Conservation (phyloP, 2,888 invertebrate species). For the Acronicta alni region DNA sequence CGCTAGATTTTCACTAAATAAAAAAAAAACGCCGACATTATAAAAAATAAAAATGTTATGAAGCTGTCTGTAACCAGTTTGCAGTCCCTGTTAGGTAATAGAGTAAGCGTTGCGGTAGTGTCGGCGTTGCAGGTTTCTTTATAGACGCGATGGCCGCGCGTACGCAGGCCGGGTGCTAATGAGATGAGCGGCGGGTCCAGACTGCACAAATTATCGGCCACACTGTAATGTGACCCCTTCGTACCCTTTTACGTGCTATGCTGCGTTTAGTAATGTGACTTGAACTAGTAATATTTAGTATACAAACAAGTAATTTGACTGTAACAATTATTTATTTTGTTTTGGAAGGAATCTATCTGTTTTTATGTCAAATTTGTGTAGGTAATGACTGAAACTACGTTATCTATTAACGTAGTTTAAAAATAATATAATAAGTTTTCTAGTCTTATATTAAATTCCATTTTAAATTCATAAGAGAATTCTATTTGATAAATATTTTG, state of each 20-base stretch:
- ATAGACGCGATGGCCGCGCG: conserved; percentile 51
- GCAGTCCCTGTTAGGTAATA: conserved; percentile 19
- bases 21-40: too few relatives aligned
- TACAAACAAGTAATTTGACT: neutral
- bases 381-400: too few relatives aligned
- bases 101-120: neutral
- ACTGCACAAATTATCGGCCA: conserved; percentile 79
- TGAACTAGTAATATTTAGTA: conserved; percentile 8
- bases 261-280: conserved; percentile 63
- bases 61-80: neutral
- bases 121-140: conserved; percentile 14
- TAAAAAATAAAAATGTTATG: too few relatives aligned
- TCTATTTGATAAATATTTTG: too few relatives aligned
- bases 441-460: too few relatives aligned
- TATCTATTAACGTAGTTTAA: too few relatives aligned
- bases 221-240: conserved; percentile 76
- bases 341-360: neutral
- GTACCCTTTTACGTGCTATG: conserved; percentile 72
- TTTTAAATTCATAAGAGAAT: too few relatives aligned
- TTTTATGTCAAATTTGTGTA: too few relatives aligned
- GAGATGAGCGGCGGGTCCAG: conserved; percentile 67
- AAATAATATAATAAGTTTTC: too few relatives aligned
- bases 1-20: too few relatives aligned
- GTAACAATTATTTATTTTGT: neutral
- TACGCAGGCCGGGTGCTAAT: conserved; percentile 67